Evolutionary conservation across 2,888 invertebrate species (phyloP).

Genomic region (Cryptophagus acutangulus): DNA sequence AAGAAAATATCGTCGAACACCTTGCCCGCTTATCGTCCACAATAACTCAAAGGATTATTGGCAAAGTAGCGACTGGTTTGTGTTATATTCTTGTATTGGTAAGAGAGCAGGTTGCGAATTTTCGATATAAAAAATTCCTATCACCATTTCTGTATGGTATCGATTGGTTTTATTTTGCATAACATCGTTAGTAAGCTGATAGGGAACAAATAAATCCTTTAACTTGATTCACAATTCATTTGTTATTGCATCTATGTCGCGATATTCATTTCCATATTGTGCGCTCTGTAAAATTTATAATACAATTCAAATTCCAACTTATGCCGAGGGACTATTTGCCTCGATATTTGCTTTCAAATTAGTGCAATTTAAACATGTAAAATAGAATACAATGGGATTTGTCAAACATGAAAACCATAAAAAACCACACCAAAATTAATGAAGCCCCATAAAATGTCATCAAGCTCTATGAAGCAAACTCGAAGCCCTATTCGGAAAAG

Average conservation of each 20-base stretch:
- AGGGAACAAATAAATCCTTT: constrained; percentile 33
- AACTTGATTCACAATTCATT: constrained; percentile 23
- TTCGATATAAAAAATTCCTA: constrained; percentile 8
- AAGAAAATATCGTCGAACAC: constrained; percentile 10
- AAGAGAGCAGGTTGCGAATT: constrained; percentile 10
- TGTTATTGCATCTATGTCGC: constrained; percentile 15
- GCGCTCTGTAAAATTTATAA: neutral
- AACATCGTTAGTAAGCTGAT: constrained; percentile 35
- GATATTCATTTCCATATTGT: constrained; percentile 8
- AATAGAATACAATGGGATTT: too few species aligned
- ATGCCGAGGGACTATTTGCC: too few species aligned
- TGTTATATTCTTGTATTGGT: constrained; percentile 13
- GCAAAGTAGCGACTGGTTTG: constrained; percentile 12
- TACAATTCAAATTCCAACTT: too few species aligned
- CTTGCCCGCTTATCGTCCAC: constrained; percentile 11
- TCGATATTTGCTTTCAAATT: too few species aligned
- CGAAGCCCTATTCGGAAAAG: too few species aligned
- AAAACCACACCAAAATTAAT: too few species aligned
- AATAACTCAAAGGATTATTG: constrained; percentile 18
- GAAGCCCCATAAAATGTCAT: too few species aligned
- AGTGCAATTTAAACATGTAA: too few species aligned
- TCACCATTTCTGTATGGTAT: constrained; percentile 12
- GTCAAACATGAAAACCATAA: too few species aligned
- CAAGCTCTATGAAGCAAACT: too few species aligned
- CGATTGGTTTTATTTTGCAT: constrained; percentile 31